Evolutionary conservation across 2,113 vertebrate species (phyloP).

Genomic region (Cebidichthys violaceus): DNA sequence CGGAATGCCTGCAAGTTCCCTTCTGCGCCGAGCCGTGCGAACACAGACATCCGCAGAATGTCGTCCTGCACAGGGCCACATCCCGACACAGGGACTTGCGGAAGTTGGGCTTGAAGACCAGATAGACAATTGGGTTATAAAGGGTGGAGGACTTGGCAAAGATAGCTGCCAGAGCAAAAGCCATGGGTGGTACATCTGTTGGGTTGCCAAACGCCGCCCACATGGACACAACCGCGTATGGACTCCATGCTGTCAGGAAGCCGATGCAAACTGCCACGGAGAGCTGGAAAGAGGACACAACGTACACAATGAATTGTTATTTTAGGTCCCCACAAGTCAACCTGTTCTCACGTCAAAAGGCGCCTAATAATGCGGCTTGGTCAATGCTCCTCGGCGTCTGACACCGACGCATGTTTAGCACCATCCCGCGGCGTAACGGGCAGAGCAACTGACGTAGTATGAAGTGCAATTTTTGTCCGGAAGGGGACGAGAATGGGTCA

Average conservation of each 20-base stretch:
- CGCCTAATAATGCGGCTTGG: too few species aligned
- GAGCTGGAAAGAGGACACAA: slow-evolving; percentile 76
- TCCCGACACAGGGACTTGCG: slow-evolving; percentile 80
- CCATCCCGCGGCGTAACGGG: too few species aligned
- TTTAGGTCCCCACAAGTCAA: background rate
- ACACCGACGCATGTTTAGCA: too few species aligned
- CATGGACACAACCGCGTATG: slow-evolving; percentile 86
- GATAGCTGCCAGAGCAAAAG: slow-evolving; percentile 84
- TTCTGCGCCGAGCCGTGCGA: slow-evolving; percentile 49
- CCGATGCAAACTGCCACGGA: slow-evolving; percentile 88
- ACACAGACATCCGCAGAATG: slow-evolving; percentile 68
- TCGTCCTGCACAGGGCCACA: slow-evolving; percentile 68
- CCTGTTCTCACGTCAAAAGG: background rate
- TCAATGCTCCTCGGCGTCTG: too few species aligned
- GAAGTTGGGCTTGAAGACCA: slow-evolving; percentile 89
- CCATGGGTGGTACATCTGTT: slow-evolving; percentile 80
- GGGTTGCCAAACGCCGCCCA: slow-evolving; percentile 84
- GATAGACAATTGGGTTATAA: slow-evolving; percentile 87
- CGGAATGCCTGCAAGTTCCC: slow-evolving; percentile 49
- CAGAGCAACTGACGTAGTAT: too few species aligned
- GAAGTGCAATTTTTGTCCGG: too few species aligned
- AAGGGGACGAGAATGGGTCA: too few species aligned
- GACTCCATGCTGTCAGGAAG: slow-evolving; percentile 89
- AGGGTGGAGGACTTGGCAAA: slow-evolving; percentile 89
- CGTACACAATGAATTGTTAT: background rate